Conservation (phyloP, 2,888 invertebrate genomes). For the Plebejus argus region DNA sequence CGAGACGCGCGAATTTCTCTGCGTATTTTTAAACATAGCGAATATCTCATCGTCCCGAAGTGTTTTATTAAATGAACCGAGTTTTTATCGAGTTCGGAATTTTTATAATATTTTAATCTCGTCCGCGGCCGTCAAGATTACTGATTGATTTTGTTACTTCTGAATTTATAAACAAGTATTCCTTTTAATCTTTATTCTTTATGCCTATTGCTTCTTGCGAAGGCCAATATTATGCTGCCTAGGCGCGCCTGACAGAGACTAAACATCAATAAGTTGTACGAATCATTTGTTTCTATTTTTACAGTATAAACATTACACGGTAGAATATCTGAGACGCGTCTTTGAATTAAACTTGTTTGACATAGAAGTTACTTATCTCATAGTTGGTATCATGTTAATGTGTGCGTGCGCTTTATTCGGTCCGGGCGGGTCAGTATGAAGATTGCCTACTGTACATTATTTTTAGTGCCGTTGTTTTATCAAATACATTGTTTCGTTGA, state of each 20-base stretch:
- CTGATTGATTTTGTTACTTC: slow-evolving; percentile 1
- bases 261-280: neutral
- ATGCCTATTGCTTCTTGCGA: neutral
- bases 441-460: too few species aligned
- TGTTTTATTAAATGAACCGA: slow-evolving; percentile 30
- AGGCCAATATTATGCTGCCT: neutral
- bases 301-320: neutral
- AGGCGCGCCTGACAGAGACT: neutral
- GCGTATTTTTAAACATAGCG: slow-evolving; percentile 28
- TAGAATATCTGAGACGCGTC: neutral
- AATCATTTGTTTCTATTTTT: neutral
- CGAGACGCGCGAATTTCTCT: slow-evolving; percentile 32
- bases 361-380: too few species aligned
- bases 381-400: too few species aligned
- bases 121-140: neutral
- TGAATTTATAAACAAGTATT: neutral
- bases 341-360: neutral
- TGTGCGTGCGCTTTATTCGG: too few species aligned
- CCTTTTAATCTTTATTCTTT: neutral
- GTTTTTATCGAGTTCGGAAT: slow-evolving; percentile 21
- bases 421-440: too few species aligned
- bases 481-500: too few species aligned
- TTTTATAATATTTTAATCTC: slow-evolving; percentile 25
- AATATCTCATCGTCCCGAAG: slow-evolving; percentile 28
- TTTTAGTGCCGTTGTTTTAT: too few species aligned